phyloP scores from a whole-genome alignment of 2,888 invertebrate species.

The Rotaria socialis region DNA sequence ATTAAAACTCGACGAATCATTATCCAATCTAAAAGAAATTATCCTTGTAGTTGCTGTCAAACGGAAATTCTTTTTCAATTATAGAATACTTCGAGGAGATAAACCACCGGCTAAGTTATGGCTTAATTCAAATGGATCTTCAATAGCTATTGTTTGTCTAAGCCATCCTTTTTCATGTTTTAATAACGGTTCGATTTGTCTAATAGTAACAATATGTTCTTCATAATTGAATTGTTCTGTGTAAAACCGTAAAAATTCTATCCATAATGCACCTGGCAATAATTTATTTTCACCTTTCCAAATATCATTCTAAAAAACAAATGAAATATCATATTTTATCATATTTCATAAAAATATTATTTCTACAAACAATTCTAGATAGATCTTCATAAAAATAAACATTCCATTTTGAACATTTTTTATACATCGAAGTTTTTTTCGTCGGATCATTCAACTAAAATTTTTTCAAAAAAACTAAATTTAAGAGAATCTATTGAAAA shows the following conservation, averaged over 20 bases:
- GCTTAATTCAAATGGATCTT: conserved; percentile 66
- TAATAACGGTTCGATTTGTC: conserved; percentile 60
- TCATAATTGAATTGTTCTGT: conserved; percentile 62
- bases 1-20: conserved; percentile 23
- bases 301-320: conserved; percentile 51
- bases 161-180: conserved; percentile 65
- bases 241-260: conserved; percentile 64
- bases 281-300: conserved; percentile 62
- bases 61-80: not conserved
- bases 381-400: conserved; percentile 26
- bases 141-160: conserved; percentile 63
- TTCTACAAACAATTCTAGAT: not conserved
- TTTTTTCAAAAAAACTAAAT: not conserved
- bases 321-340: not conserved
- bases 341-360: not conserved
- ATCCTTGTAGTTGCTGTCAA: not conserved
- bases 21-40: conserved; percentile 26
- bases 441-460: conserved; percentile 37
- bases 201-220: conserved; percentile 62
- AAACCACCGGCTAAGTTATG: conserved; percentile 65
- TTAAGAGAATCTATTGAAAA: too few relatives aligned
- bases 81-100: conserved; percentile 61
- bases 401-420: conserved; percentile 24
- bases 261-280: conserved; percentile 62
- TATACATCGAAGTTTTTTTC: not conserved